Evolutionary conservation across 2,797 vertebrate species (phyloP).

Genomic region (Oreochromis mossambicus): DNA sequence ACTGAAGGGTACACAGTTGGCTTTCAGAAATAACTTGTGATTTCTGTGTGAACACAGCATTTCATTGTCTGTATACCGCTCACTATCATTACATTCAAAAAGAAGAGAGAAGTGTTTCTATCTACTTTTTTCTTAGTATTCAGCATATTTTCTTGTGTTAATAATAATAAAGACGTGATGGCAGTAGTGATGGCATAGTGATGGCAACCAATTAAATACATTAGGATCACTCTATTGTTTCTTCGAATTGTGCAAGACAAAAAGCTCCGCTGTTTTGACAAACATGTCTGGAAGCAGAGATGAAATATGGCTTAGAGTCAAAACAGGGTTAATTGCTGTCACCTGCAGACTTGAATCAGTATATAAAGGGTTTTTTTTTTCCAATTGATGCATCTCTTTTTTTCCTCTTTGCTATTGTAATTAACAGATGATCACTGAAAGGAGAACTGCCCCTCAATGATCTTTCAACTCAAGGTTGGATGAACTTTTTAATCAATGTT

Average conservation of each 20-base stretch:
- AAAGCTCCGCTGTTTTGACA: neutral
- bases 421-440: neutral
- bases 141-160: neutral
- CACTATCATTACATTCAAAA: neutral
- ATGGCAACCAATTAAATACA: neutral
- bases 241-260: neutral
- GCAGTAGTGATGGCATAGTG: neutral
- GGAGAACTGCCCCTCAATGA: neutral
- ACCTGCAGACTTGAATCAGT: neutral
- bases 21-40: slow-evolving; percentile 11
- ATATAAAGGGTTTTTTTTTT: neutral
- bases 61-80: slow-evolving; percentile 33
- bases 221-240: neutral
- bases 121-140: neutral
- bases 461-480: neutral
- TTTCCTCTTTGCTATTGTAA: neutral
- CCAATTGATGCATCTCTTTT: neutral
- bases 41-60: neutral
- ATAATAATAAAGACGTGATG: neutral
- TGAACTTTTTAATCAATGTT: neutral
- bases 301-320: neutral
- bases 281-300: neutral
- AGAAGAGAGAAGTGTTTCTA: neutral
- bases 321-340: neutral
- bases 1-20: neutral